Conservation (phyloP, 2,797 vertebrate species). For the Cryptoblepharus egeriae region DNA sequence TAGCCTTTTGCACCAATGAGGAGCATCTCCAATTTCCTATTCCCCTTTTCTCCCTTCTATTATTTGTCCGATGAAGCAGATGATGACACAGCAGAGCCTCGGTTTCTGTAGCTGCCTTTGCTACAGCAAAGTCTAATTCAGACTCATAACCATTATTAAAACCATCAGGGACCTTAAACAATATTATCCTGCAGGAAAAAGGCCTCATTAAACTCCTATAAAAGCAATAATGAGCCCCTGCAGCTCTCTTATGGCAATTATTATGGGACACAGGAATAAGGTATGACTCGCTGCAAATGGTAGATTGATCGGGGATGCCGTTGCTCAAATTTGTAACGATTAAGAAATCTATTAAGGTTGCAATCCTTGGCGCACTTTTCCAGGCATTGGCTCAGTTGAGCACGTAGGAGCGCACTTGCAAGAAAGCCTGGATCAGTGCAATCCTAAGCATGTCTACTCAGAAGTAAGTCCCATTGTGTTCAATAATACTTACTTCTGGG, state of each 20-base stretch:
- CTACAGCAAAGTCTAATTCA: constrained; percentile 39
- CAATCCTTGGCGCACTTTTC: too few relatives aligned
- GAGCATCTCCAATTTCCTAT: background rate
- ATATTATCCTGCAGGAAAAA: constrained; percentile 8
- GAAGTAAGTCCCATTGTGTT: too few relatives aligned
- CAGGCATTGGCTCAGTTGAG: too few relatives aligned
- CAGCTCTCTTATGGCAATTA: constrained; percentile 26
- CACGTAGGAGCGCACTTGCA: too few relatives aligned
- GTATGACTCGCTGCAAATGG: constrained; percentile 44
- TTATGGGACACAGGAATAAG: constrained; percentile 20
- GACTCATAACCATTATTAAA: constrained; percentile 25
- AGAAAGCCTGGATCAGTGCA: too few relatives aligned
- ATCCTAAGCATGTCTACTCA: too few relatives aligned
- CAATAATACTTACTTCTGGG: too few relatives aligned
- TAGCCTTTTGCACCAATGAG: background rate
- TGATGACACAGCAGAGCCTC: constrained; percentile 13
- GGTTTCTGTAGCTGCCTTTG: constrained; percentile 5
- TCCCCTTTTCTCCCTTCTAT: background rate
- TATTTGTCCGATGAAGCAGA: constrained; percentile 9
- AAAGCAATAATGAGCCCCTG: constrained; percentile 40
- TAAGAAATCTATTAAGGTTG: background rate
- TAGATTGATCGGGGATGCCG: constrained; percentile 25
- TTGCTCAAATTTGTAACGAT: constrained; percentile 2
- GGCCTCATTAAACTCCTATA: constrained; percentile 53
- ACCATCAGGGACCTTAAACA: constrained; percentile 2